Evolutionary conservation across 2,113 vertebrate species (phyloP).

Genomic region (Alethe diademata): DNA sequence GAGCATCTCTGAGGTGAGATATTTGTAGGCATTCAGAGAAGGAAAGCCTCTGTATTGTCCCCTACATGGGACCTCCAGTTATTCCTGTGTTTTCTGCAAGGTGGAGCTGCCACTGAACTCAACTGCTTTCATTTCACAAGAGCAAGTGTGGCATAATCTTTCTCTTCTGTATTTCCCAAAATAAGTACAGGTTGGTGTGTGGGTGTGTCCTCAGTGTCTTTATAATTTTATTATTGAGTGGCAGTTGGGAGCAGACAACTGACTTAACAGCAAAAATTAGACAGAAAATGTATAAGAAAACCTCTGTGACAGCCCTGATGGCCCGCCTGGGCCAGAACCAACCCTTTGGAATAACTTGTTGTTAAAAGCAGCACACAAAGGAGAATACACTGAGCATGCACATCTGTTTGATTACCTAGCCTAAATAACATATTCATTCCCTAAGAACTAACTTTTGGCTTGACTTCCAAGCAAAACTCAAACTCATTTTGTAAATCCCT

Average conservation of each 20-base stretch:
- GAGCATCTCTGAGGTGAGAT: neutral
- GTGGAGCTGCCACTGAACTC: neutral
- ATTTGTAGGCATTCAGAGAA: neutral
- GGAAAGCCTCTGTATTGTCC: neutral
- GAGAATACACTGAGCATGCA: neutral
- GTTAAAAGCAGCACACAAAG: neutral
- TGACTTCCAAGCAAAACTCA: neutral
- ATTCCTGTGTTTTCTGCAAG: neutral
- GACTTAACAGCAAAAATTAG: neutral
- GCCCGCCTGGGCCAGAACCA: neutral
- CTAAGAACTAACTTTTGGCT: neutral
- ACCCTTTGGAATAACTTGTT: neutral
- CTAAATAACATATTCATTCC: neutral
- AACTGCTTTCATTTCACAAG: neutral
- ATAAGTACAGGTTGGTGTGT: neutral
- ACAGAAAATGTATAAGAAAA: neutral
- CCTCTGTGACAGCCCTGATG: neutral
- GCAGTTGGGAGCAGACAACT: neutral
- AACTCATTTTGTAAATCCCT: neutral
- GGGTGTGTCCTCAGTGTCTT: neutral
- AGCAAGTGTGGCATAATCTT: neutral
- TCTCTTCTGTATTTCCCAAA: neutral
- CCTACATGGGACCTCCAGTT: rapidly evolving
- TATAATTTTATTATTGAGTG: neutral
- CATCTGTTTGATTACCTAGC: neutral